Evolutionary conservation across 2,797 vertebrate species (phyloP).

Genomic region (Gambusia yucatana): DNA sequence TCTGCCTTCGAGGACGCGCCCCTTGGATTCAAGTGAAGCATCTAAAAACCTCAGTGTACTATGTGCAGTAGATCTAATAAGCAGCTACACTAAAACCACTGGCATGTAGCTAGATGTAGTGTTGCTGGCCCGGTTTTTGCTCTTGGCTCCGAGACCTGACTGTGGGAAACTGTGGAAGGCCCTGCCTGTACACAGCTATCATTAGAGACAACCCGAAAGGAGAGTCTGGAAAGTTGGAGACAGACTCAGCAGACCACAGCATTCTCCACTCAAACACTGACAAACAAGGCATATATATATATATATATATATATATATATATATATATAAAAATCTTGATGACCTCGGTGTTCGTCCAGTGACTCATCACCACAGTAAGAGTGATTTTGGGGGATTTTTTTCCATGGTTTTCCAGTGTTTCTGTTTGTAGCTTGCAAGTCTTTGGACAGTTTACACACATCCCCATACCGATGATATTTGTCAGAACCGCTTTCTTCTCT

Average conservation of each 20-base stretch:
- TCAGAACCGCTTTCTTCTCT: conserved; percentile 1
- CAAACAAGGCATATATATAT: conserved; percentile 29
- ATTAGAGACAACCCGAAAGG: conserved; percentile 64
- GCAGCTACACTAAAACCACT: conserved; percentile 74
- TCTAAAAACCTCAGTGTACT: conserved; percentile 40
- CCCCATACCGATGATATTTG: conserved; percentile 9
- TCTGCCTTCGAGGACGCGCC: conserved; percentile 37
- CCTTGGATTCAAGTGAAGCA: conserved; percentile 28
- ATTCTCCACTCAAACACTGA: conserved; percentile 54
- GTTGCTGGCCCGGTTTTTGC: conserved; percentile 51
- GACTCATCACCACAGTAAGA: conserved; percentile 1
- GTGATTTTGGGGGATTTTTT: conserved; percentile 27
- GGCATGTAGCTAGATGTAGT: conserved; percentile 66
- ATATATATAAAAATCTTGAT: conserved; percentile 10
- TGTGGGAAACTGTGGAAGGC: conserved; percentile 60
- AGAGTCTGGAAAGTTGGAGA: conserved; percentile 63
- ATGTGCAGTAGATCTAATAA: conserved; percentile 61
- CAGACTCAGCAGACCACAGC: conserved; percentile 53
- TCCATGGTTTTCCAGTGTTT: conserved; percentile 15
- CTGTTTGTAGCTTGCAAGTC: conserved; percentile 28
- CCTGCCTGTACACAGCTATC: conserved; percentile 67
- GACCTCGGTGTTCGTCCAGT: conserved; percentile 3
- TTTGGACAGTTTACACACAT: conserved; percentile 22
- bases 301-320: conserved; percentile 30
- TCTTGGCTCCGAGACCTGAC: conserved; percentile 46